These are phyloP conservation scores for Tapirus indicus DNA, from an alignment of 2,797 vertebrate species.

Conservation along the genomic window DNA sequence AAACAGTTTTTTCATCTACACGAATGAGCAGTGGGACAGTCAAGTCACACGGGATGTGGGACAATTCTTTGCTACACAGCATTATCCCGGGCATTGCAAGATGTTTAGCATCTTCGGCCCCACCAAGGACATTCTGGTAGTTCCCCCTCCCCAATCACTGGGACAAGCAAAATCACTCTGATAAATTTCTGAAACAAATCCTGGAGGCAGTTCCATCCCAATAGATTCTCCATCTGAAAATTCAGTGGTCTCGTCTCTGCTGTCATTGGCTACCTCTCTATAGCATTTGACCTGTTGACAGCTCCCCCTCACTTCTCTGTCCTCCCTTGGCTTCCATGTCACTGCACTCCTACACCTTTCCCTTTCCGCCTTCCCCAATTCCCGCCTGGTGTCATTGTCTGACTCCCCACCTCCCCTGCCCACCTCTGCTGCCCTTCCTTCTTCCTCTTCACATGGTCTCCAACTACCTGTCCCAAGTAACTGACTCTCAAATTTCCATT, in stretches of 20 bases:
- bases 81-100: not conserved
- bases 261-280: not conserved
- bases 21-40: not conserved
- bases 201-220: not conserved
- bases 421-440: not conserved
- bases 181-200: not conserved
- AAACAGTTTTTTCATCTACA: not conserved
- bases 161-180: constrained; percentile 3
- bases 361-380: not conserved
- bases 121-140: not conserved
- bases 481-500: not conserved
- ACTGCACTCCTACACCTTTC: not conserved
- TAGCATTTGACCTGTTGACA: not conserved
- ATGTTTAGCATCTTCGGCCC: not conserved
- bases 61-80: not conserved
- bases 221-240: not conserved
- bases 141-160: not conserved
- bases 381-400: not conserved
- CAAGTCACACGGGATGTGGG: too few relatives aligned
- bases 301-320: not conserved
- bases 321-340: not conserved
- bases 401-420: not conserved
- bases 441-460: not conserved
- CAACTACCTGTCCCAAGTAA: not conserved
- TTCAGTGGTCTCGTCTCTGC: not conserved